Conservation (phyloP, 2,113 vertebrate species). For the Callithrix jacchus region DNA sequence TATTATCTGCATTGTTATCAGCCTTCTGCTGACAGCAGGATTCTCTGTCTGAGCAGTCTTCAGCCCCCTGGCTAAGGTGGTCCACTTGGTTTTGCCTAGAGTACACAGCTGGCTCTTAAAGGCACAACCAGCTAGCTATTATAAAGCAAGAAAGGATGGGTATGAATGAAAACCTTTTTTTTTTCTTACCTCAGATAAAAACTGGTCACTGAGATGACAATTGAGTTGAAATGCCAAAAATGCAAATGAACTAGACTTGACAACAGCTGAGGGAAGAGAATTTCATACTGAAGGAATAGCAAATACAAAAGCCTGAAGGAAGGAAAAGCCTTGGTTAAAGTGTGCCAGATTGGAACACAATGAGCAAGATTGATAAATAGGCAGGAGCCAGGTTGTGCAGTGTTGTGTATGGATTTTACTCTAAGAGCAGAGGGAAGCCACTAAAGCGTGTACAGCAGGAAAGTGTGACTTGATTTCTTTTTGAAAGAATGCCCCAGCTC, state of each 20-base stretch:
- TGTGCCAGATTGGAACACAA: neutral
- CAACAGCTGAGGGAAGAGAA: neutral
- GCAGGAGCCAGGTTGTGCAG: neutral
- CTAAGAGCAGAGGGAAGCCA: neutral
- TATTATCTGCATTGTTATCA: neutral
- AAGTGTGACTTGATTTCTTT: neutral
- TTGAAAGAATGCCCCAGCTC: neutral
- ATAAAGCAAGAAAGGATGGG: neutral
- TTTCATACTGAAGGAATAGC: neutral
- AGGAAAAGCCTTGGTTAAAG: neutral
- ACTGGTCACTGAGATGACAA: neutral
- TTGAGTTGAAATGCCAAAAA: neutral
- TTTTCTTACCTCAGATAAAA: constrained; percentile 23
- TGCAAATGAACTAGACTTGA: neutral
- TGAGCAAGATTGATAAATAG: neutral
- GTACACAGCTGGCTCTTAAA: neutral
- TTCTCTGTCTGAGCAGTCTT: neutral
- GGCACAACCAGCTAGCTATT: neutral
- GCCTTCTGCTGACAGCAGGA: neutral
- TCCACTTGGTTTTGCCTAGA: neutral
- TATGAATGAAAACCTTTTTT: neutral
- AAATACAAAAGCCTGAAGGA: neutral
- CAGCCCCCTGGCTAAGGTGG: neutral
- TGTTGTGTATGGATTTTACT: neutral
- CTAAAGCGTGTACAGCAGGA: neutral